Evolutionary conservation across 1,140 invertebrate species (phyloP).

Genomic region (Ylistrum balloti): DNA sequence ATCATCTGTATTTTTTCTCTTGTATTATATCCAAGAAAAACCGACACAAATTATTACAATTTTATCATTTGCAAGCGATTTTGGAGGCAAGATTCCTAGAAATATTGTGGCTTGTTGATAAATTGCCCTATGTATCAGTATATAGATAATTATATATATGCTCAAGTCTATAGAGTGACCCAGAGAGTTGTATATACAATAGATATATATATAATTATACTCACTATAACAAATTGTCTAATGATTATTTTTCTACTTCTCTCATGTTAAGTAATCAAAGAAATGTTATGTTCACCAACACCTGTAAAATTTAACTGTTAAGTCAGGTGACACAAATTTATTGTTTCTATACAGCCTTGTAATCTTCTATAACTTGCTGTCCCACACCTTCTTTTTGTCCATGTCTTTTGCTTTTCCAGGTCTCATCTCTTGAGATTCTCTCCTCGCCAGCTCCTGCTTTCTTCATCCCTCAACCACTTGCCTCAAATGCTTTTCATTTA

Average conservation of each 20-base stretch:
- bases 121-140: not conserved
- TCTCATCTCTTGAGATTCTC: too few relatives aligned
- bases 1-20: not conserved
- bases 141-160: constrained; percentile 24
- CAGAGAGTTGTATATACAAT: not conserved
- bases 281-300: not conserved
- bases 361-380: not conserved
- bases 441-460: too few relatives aligned
- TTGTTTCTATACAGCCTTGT: not conserved
- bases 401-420: not conserved
- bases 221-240: constrained; percentile 1
- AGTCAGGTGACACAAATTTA: not conserved
- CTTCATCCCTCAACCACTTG: too few relatives aligned
- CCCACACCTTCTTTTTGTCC: not conserved
- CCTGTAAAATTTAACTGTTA: not conserved
- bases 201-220: constrained; percentile 40
- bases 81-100: not conserved
- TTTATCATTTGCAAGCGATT: not conserved
- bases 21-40: not conserved
- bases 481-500: too few relatives aligned
- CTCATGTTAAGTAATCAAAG: constrained; percentile 2
- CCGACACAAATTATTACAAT: not conserved
- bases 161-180: constrained; percentile 2
- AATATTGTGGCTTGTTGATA: constrained; percentile 2
- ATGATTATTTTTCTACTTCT: constrained; percentile 31